These are phyloP conservation scores for Semotilus atromaculatus DNA, from an alignment of 2,797 vertebrate species.

Conservation along the genomic window DNA sequence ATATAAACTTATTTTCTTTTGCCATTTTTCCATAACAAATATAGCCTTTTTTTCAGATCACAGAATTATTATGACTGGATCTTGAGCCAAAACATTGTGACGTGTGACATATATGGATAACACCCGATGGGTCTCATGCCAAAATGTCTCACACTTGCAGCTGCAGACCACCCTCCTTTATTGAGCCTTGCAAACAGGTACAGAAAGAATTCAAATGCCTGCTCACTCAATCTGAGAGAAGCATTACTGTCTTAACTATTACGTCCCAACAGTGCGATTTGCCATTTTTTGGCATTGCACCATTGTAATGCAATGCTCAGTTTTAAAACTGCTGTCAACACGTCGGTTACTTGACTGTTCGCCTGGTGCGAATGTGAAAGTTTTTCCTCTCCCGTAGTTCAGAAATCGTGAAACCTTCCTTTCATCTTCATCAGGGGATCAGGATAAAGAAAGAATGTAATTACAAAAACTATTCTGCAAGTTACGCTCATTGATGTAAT, in stretches of 20 bases:
- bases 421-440: slow-evolving; percentile 67
- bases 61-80: neutral
- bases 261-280: slow-evolving; percentile 11
- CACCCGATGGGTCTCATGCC: neutral
- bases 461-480: slow-evolving; percentile 70
- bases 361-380: slow-evolving; percentile 62
- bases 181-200: slow-evolving; percentile 29
- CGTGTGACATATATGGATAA: neutral
- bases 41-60: neutral
- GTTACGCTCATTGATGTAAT: slow-evolving; percentile 67
- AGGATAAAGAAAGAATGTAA: slow-evolving; percentile 67
- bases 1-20: too few species aligned
- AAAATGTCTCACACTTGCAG: slow-evolving; percentile 29
- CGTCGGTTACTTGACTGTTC: slow-evolving; percentile 46
- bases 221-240: slow-evolving; percentile 41
- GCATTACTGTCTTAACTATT: slow-evolving; percentile 27
- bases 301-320: slow-evolving; percentile 53
- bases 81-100: neutral
- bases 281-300: slow-evolving; percentile 23
- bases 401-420: slow-evolving; percentile 67
- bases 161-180: slow-evolving; percentile 42
- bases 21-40: too few species aligned
- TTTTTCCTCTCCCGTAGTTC: slow-evolving; percentile 69
- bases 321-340: slow-evolving; percentile 71
- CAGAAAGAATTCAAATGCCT: slow-evolving; percentile 22